Evolutionary conservation across 1,140 invertebrate species (phyloP), one percentile per base, ranked within the genome.

Genomic region (Branchinecta lindahli): DNA sequence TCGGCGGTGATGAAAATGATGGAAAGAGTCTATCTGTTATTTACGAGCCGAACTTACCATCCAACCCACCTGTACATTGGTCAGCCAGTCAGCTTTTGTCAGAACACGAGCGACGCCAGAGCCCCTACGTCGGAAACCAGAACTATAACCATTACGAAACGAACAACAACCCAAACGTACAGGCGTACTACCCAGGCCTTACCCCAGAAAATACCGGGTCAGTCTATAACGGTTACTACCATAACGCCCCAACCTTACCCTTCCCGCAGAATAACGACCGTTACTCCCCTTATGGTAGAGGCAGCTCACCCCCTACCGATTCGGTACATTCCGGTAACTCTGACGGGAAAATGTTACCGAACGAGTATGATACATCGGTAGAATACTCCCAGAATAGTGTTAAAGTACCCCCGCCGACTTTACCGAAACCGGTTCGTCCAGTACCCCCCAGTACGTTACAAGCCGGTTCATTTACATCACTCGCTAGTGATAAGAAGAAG

Each of bases 41-140:
- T 66, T 72, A 72, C 68, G 71, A 69, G 66, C 61, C 3, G 18
- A 69, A 67, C 45, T 45, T n/a, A 46, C 33, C 45, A 21, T 45
- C 45, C 18, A 45, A 47, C 44, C 68, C 68, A 46, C 71, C 71
- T 12, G 69, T 72, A 12, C 71, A 72, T 20, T 85, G 83, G 83
- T 82, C 82, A 45, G 83, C 84, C 6, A 83, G 81, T 10, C 82
- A 84, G 75, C 75, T 85, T 9, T 75, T 85, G 5, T 80, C 83
- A 73, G 84, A 84, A 74, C 84, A 85, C 72, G 83, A 85, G 74
- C 77, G 81, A 44, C 77, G 83, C 52, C 80, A 80, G 52, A 83
- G 82, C 72, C 83, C 83, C 0, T 80, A 75, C 67, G 73, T 52
- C 10, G 45, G 68, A 18, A 21, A 47, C 45, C 47, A 45, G 15